phyloP scores from a whole-genome alignment of 2,113 vertebrate genomes.

The Tylochromis polylepis region DNA sequence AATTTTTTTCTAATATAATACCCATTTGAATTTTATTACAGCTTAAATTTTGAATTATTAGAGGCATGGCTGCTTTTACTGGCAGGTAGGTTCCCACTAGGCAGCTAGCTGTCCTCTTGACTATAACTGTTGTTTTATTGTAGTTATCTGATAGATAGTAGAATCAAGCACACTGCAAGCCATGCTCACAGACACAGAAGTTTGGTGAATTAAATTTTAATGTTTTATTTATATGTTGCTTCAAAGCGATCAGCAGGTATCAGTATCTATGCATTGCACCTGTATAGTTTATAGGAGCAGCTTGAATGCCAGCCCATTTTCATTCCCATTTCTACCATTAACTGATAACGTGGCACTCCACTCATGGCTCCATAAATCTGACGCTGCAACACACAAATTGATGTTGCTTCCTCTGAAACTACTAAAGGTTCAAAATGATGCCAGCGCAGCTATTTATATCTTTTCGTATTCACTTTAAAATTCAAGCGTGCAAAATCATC shows the following conservation, averaged over 20 bases:
- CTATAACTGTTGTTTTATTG: not conserved
- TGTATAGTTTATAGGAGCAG: not conserved
- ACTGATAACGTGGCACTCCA: not conserved
- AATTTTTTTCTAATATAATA: not conserved
- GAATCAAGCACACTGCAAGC: accelerated
- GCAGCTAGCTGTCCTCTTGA: not conserved
- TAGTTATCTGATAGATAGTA: not conserved
- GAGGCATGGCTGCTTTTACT: not conserved
- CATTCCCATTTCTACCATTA: not conserved
- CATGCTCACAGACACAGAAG: not conserved
- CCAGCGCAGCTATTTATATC: not conserved
- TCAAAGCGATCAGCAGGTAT: not conserved
- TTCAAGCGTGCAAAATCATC: not conserved
- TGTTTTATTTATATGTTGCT: not conserved
- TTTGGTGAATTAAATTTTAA: not conserved
- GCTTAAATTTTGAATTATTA: not conserved
- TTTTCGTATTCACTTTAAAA: not conserved
- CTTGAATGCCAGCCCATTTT: not conserved
- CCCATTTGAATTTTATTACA: not conserved
- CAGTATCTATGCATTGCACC: not conserved
- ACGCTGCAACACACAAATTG: not conserved
- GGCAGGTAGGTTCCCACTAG: not conserved
- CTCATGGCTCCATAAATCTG: not conserved
- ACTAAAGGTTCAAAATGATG: not conserved
- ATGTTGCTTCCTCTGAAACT: not conserved